Base-by-base conservation (phyloP, 2,888 invertebrate genomes). In the Boloria euphrosyne region DNA sequence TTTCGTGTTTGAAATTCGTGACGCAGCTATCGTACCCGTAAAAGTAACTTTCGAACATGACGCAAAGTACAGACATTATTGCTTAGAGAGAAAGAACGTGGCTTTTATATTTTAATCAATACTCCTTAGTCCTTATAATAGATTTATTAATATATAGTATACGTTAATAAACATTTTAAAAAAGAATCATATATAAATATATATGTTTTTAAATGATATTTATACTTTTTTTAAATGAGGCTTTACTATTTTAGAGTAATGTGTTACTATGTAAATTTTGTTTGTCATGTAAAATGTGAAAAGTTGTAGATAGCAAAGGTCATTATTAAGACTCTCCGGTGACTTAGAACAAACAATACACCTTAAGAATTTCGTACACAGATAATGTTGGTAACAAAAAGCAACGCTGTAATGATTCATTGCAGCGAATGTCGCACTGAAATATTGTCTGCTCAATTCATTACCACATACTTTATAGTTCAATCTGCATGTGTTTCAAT, bases 1-100 rank as follows among this genome's bases (percentile, higher is more conserved):
- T 64, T 62, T 61, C 58, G 53, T 67, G 51, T 62, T 67, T 59
- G 67, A 66, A 64, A 53, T 22, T 65, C 67, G 64, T 67, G 67
- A 69, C 66, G 27, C 53, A 18, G 57, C 22, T 61, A 61, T 64
- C 53, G 51, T 58, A 18, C 7, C 43, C 18, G 64, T 22, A 13
- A 38, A 38, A 55, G 60, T 47, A 13, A 61, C 64, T 69, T 69
- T 69, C 53, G 46, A 61, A 60, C 27, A 52, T 52, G 10, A 38
- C 17, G 13, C 22, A 10, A 18, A 47, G 38, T 7, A 46, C 10
- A 46, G 13, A 46, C 22, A 57, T 22, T 27, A 47, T 38, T 13
- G 54, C 31, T 38, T 10, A 38, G 10, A 38, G 31, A 31, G 31
- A 38, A 38, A 38, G 7, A 3, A 38, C 7, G 7, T 31, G 6